These are phyloP conservation scores for Nowickia ferox DNA, from an alignment of 2,888 invertebrate species.

Conservation along the genomic window DNA sequence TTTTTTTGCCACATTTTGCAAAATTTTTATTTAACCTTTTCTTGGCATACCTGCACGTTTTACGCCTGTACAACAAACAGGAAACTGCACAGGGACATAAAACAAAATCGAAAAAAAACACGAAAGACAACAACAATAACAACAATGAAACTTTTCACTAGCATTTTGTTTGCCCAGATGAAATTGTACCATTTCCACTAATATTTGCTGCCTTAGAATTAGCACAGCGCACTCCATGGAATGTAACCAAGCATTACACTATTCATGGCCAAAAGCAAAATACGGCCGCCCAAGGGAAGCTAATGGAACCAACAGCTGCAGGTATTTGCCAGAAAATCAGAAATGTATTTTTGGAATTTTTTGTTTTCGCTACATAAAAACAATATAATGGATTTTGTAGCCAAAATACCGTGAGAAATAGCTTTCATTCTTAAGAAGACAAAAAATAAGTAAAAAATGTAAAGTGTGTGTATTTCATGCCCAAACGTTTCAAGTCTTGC, in stretches of 20 bases:
- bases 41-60: conserved; percentile 43
- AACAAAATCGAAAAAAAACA: conserved; percentile 1
- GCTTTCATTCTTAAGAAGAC: background rate
- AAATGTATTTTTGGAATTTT: conserved; percentile 38
- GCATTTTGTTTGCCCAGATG: conserved; percentile 45
- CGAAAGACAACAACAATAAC: background rate
- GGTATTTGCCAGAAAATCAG: conserved; percentile 16
- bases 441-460: background rate
- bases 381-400: conserved; percentile 5
- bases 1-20: background rate
- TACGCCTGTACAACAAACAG: conserved; percentile 15
- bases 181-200: background rate
- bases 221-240: background rate
- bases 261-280: conserved; percentile 26
- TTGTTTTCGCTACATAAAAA: conserved; percentile 4
- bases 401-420: conserved; percentile 37
- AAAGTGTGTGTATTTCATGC: conserved; percentile 11
- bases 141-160: conserved; percentile 10
- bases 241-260: conserved; percentile 56
- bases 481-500: background rate
- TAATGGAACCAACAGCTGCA: background rate
- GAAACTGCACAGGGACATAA: background rate
- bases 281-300: background rate
- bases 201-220: background rate
- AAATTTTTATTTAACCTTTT: conserved; percentile 27